A percentile compares a stretch with the other conserved stretches of the same genome.
Conservation (phyloP, 2,797 vertebrate species). For the Lithobates pipiens region DNA sequence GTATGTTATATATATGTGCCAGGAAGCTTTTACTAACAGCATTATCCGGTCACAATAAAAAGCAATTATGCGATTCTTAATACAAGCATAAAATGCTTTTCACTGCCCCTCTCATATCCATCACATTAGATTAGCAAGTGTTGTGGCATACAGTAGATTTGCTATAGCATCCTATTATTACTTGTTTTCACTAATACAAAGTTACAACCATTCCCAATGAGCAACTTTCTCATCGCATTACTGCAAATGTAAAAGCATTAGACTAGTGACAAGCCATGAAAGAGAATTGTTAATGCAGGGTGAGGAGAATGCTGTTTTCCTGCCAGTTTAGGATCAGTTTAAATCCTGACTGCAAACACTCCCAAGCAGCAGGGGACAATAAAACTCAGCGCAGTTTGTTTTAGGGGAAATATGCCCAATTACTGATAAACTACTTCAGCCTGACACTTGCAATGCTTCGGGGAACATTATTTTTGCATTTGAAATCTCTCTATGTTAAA, state of each 20-base stretch:
- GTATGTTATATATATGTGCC: neutral
- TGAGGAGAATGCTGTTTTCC: slow-evolving; percentile 53
- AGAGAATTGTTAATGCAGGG: slow-evolving; percentile 72
- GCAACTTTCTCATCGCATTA: slow-evolving; percentile 80
- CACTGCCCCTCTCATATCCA: slow-evolving; percentile 27
- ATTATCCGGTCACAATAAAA: neutral
- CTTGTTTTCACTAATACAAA: slow-evolving; percentile 77
- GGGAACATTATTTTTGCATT: slow-evolving; percentile 41
- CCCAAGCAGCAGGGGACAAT: neutral
- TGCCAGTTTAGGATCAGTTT: slow-evolving; percentile 58
- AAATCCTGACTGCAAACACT: slow-evolving; percentile 28
- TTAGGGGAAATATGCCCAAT: slow-evolving; percentile 45
- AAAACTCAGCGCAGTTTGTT: slow-evolving; percentile 18
- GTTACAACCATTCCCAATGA: slow-evolving; percentile 76
- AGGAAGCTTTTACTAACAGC: slow-evolving; percentile 12
- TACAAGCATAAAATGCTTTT: slow-evolving; percentile 1
- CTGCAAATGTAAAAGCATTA: slow-evolving; percentile 72
- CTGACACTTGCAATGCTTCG: slow-evolving; percentile 29
- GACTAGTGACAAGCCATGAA: slow-evolving; percentile 72
- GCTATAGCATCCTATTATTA: slow-evolving; percentile 76
- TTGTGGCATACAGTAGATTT: slow-evolving; percentile 73
- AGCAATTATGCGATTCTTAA: neutral
- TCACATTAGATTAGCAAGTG: slow-evolving; percentile 74
- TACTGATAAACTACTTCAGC: slow-evolving; percentile 40
- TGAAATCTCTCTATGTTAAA: neutral